Evolutionary conservation across 1,140 invertebrate species (phyloP), one percentile per base, ranked within the genome.

Genomic region (Platyscapa corneri): DNA sequence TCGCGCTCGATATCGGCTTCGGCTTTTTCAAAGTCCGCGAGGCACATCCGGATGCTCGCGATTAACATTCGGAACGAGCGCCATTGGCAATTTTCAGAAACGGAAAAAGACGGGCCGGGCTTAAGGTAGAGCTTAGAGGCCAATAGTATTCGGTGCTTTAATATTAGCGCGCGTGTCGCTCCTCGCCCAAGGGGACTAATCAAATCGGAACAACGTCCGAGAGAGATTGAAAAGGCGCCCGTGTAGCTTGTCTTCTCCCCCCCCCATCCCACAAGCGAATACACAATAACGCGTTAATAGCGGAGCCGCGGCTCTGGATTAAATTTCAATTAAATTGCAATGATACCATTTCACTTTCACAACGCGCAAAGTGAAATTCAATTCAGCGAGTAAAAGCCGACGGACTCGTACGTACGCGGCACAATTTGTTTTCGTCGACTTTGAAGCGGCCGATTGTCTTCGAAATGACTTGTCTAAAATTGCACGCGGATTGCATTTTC

Each of bases 271-370:
- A 3, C 27, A n/a, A 12, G 30, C 64, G 64, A 7, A 32, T 30
- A 65, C n/a, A 32, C 27, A 65, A 65, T 32, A n/a, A 65, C 64
- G 64, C 27, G 64, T 7, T 3, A 27, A 65, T n/a, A 65, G 30
- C n/a, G 64, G 27, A 65, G 3, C 3, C 32, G 32, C 18, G 30
- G 32, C n/a, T n/a, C n/a, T n/a, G 23, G 10, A 46, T 76, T 53
- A 85, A 80, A 85, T 80, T 74, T 80, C 65, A 75, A 85, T 85
- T 85, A 85, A 80, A 56, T 56, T 46, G 16, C 18, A 34, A 23
- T 32, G 42, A 70, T 79, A 80, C 74, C 23, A 64, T 80, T 75
- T 85, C 37, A 30, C 77, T 85, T 85, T 74, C 77, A 85, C 67
- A 56, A 32, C 1, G 46, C 75, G 42, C 2, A 10, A 49, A 79